A percentile compares a stretch with the other conserved stretches of the same genome.
Conservation (phyloP, 1,140 invertebrate species). For the Hylaeus anthracinus region DNA sequence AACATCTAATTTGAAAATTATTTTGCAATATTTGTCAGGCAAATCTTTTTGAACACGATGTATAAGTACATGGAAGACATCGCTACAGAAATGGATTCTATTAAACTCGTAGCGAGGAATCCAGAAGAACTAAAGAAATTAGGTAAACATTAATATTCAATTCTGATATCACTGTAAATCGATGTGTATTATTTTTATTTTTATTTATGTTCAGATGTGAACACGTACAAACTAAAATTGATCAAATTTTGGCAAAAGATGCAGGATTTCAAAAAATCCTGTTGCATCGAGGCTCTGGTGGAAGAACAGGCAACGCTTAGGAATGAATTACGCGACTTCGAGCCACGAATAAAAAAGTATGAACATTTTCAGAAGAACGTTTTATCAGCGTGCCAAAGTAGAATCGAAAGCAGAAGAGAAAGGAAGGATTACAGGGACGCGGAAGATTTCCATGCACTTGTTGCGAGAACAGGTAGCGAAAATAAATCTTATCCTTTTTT, state of each 20-base stretch:
- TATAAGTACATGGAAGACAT: constrained; percentile 59
- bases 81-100: constrained; percentile 60
- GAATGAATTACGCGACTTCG: constrained; percentile 63
- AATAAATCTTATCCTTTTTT: not conserved
- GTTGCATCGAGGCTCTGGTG: constrained; percentile 52
- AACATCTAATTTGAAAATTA: too few species aligned
- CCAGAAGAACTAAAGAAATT: constrained; percentile 63
- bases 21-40: constrained; percentile 52
- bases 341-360: constrained; percentile 64
- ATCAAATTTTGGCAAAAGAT: constrained; percentile 72
- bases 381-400: not conserved
- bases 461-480: constrained; percentile 73
- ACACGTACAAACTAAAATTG: constrained; percentile 68
- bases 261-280: constrained; percentile 68
- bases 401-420: constrained; percentile 18
- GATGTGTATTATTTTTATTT: not conserved
- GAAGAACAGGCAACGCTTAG: constrained; percentile 68
- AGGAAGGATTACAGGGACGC: constrained; percentile 54
- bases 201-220: constrained; percentile 64
- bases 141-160: constrained; percentile 61
- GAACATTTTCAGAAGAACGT: constrained; percentile 50
- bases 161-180: constrained; percentile 12
- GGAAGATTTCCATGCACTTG: constrained; percentile 68
- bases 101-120: constrained; percentile 57
- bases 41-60: constrained; percentile 53